Percentiles rank a stretch among this genome's conserved stretches.
Conservation (phyloP, 2,888 invertebrate genomes). For the Pristionchus arcanus region DNA sequence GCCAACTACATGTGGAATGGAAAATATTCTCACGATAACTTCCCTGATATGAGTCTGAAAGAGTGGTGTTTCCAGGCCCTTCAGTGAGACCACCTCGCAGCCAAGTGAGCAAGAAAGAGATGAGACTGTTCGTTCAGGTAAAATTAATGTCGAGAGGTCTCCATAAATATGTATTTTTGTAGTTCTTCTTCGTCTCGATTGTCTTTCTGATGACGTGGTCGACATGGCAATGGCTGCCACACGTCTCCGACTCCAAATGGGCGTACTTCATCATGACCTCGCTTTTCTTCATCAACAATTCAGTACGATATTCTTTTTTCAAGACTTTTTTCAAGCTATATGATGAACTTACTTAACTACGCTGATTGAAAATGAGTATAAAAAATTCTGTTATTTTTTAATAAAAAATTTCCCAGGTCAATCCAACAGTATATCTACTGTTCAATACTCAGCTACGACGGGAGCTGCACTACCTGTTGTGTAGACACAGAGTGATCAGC, state of each 20-base stretch:
- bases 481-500: conserved; percentile 65
- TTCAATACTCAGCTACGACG: conserved; percentile 75
- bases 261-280: conserved; percentile 76
- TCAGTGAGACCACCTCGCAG: conserved; percentile 72
- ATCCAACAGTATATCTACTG: conserved; percentile 77
- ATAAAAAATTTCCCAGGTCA: conserved; percentile 59
- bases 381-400: neutral
- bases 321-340: neutral
- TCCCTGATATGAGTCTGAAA: too few relatives aligned
- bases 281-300: conserved; percentile 77
- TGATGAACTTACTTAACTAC: too few relatives aligned
- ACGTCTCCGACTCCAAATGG: conserved; percentile 73
- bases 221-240: conserved; percentile 77
- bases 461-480: conserved; percentile 73
- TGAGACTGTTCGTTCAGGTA: conserved; percentile 75
- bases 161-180: conserved; percentile 51
- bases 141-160: neutral
- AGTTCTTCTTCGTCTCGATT: conserved; percentile 77
- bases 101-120: conserved; percentile 76
- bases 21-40: too few relatives aligned
- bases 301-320: conserved; percentile 57
- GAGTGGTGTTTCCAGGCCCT: conserved; percentile 44
- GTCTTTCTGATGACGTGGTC: conserved; percentile 77
- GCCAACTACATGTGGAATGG: too few relatives aligned
- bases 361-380: too few relatives aligned